phyloP scores from a whole-genome alignment of 2,113 vertebrate genomes.

The Chionis minor region DNA sequence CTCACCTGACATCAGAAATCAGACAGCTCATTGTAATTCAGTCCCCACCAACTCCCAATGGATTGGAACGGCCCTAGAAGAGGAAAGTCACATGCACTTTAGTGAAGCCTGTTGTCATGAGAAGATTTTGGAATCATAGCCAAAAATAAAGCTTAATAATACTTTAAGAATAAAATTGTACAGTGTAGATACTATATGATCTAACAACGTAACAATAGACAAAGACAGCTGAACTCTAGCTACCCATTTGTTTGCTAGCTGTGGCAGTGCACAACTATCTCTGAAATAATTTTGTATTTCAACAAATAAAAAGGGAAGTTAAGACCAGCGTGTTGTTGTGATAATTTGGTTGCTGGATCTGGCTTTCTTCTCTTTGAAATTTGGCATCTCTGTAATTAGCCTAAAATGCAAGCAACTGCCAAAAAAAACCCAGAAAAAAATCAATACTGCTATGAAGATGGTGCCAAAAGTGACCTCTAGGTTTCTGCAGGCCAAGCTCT shows the following conservation, averaged over 20 bases:
- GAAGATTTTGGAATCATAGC: neutral
- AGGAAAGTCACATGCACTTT: neutral
- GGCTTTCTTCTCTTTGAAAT: neutral
- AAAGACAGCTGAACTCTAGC: neutral
- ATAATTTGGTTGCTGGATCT: neutral
- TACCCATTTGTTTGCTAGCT: neutral
- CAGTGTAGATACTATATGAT: neutral
- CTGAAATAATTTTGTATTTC: neutral
- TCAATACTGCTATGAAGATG: neutral
- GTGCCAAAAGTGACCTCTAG: neutral
- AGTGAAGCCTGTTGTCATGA: neutral
- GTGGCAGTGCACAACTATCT: neutral
- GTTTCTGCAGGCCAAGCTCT: neutral
- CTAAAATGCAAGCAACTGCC: neutral
- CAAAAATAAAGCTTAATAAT: conserved; percentile 1
- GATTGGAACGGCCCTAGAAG: neutral
- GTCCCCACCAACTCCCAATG: neutral
- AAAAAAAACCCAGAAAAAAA: too few species aligned
- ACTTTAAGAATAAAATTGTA: neutral
- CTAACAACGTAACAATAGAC: neutral
- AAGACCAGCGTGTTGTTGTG: neutral
- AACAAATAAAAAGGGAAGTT: conserved; percentile 12
- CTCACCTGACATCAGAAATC: neutral
- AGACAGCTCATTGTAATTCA: neutral
- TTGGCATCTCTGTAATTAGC: neutral